Base-by-base conservation (phyloP, 2,888 invertebrate species). In the Netelia inedita region DNA sequence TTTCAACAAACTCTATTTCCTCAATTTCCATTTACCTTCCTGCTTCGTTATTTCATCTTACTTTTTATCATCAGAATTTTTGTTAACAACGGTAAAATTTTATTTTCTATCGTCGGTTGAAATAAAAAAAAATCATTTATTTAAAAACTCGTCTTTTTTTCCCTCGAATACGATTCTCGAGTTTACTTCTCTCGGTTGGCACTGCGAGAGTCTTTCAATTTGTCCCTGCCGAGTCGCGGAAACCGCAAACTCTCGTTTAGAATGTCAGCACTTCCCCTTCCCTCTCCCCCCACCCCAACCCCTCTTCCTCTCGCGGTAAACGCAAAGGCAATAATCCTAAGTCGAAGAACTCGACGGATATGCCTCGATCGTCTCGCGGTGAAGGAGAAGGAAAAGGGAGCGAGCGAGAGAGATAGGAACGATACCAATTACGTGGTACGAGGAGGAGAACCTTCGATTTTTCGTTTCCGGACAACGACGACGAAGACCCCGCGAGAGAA, bases 401-500 rank as follows among this genome's bases (percentile, higher is more conserved):
- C 5, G 23, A 23, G 23, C 1, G 66, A 72, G 55, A n/a, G 57
- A 65, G 21, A 61, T 41, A 65, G 46, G 16, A 61, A 61, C 35
- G 46, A 79, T 80, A 71, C 75, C 79, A 83, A 83, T 83, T 79
- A 72, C 72, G 61, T 61, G 46, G 21, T 53, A 61, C 35, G 75
- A 35, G 35, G 28, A 28, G 28, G 35, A 35, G 71, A 83, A 75
- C 71, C 71, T 79, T 79, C 83, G 83, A 75, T 80, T 80, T 84
- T 79, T 80, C 72, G 75, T 68, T 84, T 80, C 80, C 83, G 76
- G 83, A 71, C 72, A 23, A 50, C n/a, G 35, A 59, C 14, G 41
- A 21, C 66, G 57, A 53, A 78, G 57, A 35, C 35, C 35, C 35
- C 35, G 35, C 5, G 35, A 35, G 35, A 35, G 8, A 35, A 35